Base-by-base conservation (phyloP, 1,140 invertebrate species). In the Mizuhopecten yessoensis region DNA sequence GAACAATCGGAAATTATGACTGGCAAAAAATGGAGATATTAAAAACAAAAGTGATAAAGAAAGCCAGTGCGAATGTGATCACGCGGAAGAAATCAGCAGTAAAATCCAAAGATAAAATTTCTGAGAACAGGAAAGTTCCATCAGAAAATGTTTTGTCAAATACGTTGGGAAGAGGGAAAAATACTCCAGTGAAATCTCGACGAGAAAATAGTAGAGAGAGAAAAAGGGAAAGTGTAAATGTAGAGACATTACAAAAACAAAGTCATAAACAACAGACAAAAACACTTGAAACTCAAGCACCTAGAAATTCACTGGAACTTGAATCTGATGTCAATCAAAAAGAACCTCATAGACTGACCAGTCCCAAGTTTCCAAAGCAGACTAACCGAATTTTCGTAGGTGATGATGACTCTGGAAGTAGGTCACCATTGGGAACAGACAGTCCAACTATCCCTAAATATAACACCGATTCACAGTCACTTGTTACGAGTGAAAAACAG, bases 11-110 rank as follows among this genome's bases (percentile, higher is more conserved):
- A 93, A 86, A 49, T 39, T 20, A 34, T 33, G 49, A 91, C 42
- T 29, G 13, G 17, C 91, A 92, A 29, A 91, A 86, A 89, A 42
- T 92, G 29, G 57, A 87, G 45, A 49, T 89, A 29, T 90, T 94
- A 75, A 95, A 95, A 90, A 93, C 89, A n/a, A 94, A 94, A 90
- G 94, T 95, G 34, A 57, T 95, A 36, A 89, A 94, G 87, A 94
- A 94, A 91, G 93, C 92, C 33, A 94, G 94, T 90, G 90, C 93
- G 10, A 87, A 92, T 9, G 89, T 94, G 5, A 94, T 94, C 87
- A 75, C 86, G 42, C 92, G 94, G 49, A 92, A 89, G 39, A 89
- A 34, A 89, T 42, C 23, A 5, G 34, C 34, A 23, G 88, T 13
- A 34, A 86, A 89, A 75, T 34, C 36, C 23, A 42, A 39, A 34